Conservation (phyloP, 2,797 vertebrate genomes). For the Pampus argenteus region DNA sequence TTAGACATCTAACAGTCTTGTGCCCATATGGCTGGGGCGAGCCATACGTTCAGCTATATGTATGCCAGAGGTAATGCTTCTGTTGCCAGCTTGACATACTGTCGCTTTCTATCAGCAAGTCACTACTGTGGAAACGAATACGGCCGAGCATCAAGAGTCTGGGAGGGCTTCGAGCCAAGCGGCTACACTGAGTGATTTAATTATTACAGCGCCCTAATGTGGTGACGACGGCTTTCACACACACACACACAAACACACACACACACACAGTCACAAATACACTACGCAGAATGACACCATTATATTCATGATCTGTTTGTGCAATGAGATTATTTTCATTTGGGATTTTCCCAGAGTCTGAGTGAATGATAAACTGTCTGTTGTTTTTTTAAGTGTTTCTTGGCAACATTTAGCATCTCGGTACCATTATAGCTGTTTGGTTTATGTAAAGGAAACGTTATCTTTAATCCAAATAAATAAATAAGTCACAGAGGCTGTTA, state of each 20-base stretch:
- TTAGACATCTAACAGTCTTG: neutral
- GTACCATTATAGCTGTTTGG: neutral
- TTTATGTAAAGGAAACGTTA: slow-evolving; percentile 13
- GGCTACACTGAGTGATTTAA: slow-evolving; percentile 58
- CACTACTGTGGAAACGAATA: slow-evolving; percentile 28
- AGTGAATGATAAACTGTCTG: too few species aligned
- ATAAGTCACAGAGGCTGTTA: neutral
- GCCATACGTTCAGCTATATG: neutral
- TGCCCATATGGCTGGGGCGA: neutral
- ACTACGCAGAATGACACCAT: slow-evolving; percentile 22
- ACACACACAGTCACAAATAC: slow-evolving; percentile 40
- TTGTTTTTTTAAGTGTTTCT: slow-evolving; percentile 6
- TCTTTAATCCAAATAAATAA: too few species aligned
- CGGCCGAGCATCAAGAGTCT: slow-evolving; percentile 31
- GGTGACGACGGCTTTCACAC: slow-evolving; percentile 21
- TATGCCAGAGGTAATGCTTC: slow-evolving; percentile 20
- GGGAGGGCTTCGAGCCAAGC: slow-evolving; percentile 38
- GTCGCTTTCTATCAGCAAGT: slow-evolving; percentile 51
- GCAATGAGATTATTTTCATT: slow-evolving; percentile 22
- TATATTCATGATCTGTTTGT: slow-evolving; percentile 18
- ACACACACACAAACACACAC: slow-evolving; percentile 30
- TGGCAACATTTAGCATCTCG: slow-evolving; percentile 23
- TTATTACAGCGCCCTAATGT: slow-evolving; percentile 52
- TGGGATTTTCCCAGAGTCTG: slow-evolving; percentile 40
- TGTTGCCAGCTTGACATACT: slow-evolving; percentile 48